Conservation (phyloP, 2,797 vertebrate genomes). For the Pygocentrus nattereri region DNA sequence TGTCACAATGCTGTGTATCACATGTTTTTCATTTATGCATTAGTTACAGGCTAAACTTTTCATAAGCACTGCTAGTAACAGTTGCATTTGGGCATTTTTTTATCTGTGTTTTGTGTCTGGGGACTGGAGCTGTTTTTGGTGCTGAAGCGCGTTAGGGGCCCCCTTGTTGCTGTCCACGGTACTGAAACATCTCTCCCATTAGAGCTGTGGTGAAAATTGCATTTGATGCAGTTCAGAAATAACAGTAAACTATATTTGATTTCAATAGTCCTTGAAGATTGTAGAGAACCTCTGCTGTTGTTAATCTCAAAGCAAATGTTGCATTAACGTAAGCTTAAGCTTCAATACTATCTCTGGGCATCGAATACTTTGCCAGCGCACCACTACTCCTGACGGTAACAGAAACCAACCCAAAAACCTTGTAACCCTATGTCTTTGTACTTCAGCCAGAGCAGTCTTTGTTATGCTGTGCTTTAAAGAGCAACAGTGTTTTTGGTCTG, state of each 20-base stretch:
- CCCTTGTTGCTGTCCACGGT: constrained; percentile 68
- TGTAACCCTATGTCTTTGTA: constrained; percentile 17
- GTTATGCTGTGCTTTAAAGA: constrained; percentile 32
- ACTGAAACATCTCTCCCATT: constrained; percentile 65
- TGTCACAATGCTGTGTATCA: not conserved
- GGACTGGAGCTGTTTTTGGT: constrained; percentile 55
- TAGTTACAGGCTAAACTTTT: not conserved
- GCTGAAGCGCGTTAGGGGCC: constrained; percentile 52
- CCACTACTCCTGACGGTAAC: not conserved
- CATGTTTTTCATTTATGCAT: constrained; percentile 1
- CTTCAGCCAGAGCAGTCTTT: not conserved
- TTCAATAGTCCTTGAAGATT: constrained; percentile 50
- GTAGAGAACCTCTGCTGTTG: constrained; percentile 52
- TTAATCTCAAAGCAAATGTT: too few species aligned
- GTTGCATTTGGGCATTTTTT: not conserved
- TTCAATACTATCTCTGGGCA: not conserved
- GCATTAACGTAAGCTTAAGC: not conserved
- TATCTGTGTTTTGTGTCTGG: not conserved
- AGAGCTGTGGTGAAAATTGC: not conserved
- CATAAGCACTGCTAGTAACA: not conserved
- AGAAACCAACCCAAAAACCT: not conserved
- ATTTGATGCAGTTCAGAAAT: constrained; percentile 64
- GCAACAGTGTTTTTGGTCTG: not conserved
- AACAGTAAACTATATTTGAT: constrained; percentile 71
- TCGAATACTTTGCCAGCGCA: not conserved